Evolutionary conservation across 2,888 invertebrate genomes (phyloP), one percentile per base, ranked within the genome.

Genomic region (Lasioglossum zephyrum): DNA sequence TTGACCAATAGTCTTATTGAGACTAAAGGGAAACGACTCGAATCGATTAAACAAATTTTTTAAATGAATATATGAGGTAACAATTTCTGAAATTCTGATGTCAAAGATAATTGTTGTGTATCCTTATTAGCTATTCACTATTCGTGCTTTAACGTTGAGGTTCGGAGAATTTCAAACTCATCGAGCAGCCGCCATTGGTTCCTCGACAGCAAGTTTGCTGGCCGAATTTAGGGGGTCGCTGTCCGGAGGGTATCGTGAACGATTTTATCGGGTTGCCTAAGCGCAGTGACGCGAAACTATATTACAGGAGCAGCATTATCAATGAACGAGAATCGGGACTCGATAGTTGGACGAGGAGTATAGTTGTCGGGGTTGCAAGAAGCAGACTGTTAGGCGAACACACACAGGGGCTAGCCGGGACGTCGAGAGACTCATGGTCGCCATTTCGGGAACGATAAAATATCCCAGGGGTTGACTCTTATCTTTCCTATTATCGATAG

Each of bases 401-500:
- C 36, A 16, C 31, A 26, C 18, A 31, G 18, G 79, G 79, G 57
- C 13, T 49, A 69, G 60, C 49, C 11, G 44, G 72, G 49, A 39
- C 22, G 47, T 0, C 63, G 76, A 69, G 91, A 87, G 87, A 84
- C 87, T 76, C 81, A 74, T 77, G 75, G 86, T 88, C 92, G 93
- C 92, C 93, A 93, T 93, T 93, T 92, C 91, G 81, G 66, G 82
- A 84, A 78, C 89, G 82, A 92, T 93, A 93, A 93, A 93, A 88
- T 90, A 87, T 87, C 79, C 77, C 70, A 60, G 70, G 84, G 77
- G 80, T 74, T 73, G 86, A 82, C 90, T 91, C 94, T 95, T 95
- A 95, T 95, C 95, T 95, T 94, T 93, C 92, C 94, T 94, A 95
- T 95, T 95, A 95, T 95, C 95, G 95, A 95, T 94, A 94, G 94